Conservation (phyloP, 2,888 invertebrate species). For the Junonia oenone region DNA sequence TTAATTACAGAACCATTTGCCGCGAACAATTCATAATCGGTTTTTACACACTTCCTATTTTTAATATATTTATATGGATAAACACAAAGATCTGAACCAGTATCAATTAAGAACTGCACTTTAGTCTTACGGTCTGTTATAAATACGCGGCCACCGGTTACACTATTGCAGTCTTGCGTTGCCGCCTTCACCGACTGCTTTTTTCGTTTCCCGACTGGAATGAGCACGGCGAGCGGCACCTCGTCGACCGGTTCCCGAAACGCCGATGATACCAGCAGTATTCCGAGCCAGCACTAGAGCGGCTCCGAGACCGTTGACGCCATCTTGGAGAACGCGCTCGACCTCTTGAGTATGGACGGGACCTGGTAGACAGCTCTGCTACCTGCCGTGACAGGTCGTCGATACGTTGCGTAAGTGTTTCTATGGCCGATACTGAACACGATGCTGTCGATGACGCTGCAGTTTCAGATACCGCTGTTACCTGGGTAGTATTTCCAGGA, state of each 20-base stretch:
- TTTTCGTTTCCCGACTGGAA: constrained; percentile 26
- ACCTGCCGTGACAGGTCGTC: constrained; percentile 8
- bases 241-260: constrained; percentile 23
- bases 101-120: constrained; percentile 28
- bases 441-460: not conserved
- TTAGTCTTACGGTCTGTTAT: constrained; percentile 31
- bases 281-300: constrained; percentile 6
- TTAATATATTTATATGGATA: constrained; percentile 13
- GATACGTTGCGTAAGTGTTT: not conserved
- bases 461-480: constrained; percentile 2
- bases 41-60: constrained; percentile 3
- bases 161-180: constrained; percentile 31
- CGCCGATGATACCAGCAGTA: constrained; percentile 28
- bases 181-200: constrained; percentile 34
- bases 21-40: constrained; percentile 36
- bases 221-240: constrained; percentile 29
- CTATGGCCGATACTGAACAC: no score
- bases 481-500: no score
- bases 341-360: not conserved
- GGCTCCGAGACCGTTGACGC: constrained; percentile 8
- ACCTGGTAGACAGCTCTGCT: not conserved
- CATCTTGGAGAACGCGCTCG: not conserved
- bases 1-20: constrained; percentile 39
- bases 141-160: constrained; percentile 20
- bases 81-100: constrained; percentile 19